These are phyloP conservation scores for Mesitornis unicolor DNA, from an alignment of 2,113 vertebrate species.

Conservation along the genomic window DNA sequence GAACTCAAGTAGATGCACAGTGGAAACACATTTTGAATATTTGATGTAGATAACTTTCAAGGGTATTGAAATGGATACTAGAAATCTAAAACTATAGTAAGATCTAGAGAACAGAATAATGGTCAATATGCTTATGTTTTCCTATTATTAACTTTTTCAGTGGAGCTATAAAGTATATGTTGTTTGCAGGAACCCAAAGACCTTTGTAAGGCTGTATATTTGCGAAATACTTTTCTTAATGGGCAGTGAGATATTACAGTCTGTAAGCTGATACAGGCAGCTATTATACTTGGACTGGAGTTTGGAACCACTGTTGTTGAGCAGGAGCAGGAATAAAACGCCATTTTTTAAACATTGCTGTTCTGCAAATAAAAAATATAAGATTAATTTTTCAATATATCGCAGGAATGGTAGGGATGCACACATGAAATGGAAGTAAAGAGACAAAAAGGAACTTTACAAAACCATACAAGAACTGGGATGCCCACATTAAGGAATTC, in stretches of 20 bases:
- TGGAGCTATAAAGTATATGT: not conserved
- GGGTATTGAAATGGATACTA: not conserved
- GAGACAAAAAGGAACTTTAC: not conserved
- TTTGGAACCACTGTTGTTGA: not conserved
- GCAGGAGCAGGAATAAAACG: not conserved
- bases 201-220: not conserved
- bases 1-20: not conserved
- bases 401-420: not conserved
- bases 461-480: not conserved
- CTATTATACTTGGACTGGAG: not conserved
- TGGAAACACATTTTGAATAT: constrained; percentile 25
- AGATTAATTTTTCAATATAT: not conserved
- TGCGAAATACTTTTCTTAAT: not conserved
- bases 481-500: not conserved
- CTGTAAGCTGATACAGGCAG: not conserved
- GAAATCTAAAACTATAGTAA: not conserved
- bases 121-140: not conserved
- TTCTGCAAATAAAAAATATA: not conserved
- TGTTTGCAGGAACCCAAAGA: not conserved
- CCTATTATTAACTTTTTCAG: not conserved
- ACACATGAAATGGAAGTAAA: not conserved
- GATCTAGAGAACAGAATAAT: not conserved
- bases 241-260: not conserved
- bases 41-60: constrained; percentile 2
- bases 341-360: not conserved